Evolutionary conservation across 2,888 invertebrate species (phyloP).

Genomic region (Eledone cirrhosa): DNA sequence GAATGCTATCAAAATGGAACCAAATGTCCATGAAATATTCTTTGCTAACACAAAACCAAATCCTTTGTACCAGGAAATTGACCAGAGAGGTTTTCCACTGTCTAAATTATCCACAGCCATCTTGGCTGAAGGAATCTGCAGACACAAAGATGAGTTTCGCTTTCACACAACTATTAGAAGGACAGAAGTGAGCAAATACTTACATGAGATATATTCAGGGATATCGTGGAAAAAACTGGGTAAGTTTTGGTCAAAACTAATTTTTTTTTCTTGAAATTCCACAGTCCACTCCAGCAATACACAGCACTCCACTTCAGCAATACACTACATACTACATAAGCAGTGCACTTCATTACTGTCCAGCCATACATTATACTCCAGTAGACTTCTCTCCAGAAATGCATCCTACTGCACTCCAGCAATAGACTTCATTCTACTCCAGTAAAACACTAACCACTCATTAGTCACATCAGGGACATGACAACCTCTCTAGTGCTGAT

Average conservation of each 20-base stretch:
- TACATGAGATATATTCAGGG: constrained; percentile 55
- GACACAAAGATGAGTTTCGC: constrained; percentile 51
- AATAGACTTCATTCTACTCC: too few relatives aligned
- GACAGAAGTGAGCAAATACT: constrained; percentile 44
- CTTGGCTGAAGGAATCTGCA: constrained; percentile 54
- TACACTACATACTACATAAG: too few relatives aligned
- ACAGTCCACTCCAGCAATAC: too few relatives aligned
- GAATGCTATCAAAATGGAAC: constrained; percentile 53
- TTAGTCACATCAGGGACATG: too few relatives aligned
- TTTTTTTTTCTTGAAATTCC: too few relatives aligned
- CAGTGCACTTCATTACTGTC: too few relatives aligned
- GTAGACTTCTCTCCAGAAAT: too few relatives aligned
- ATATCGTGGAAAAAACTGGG: constrained; percentile 64
- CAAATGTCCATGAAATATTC: constrained; percentile 54
- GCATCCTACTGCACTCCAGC: too few relatives aligned
- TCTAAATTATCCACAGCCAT: constrained; percentile 51
- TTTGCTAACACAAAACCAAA: constrained; percentile 53
- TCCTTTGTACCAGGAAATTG: constrained; percentile 39
- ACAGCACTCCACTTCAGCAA: too few relatives aligned
- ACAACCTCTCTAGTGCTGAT: too few relatives aligned
- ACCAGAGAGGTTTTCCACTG: constrained; percentile 49
- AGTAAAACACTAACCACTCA: too few relatives aligned
- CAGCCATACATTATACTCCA: too few relatives aligned
- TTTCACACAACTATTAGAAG: constrained; percentile 55
- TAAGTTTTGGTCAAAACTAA: constrained; percentile 35